Conservation (phyloP, 2,888 invertebrate genomes). For the Ectemnius continuus region DNA sequence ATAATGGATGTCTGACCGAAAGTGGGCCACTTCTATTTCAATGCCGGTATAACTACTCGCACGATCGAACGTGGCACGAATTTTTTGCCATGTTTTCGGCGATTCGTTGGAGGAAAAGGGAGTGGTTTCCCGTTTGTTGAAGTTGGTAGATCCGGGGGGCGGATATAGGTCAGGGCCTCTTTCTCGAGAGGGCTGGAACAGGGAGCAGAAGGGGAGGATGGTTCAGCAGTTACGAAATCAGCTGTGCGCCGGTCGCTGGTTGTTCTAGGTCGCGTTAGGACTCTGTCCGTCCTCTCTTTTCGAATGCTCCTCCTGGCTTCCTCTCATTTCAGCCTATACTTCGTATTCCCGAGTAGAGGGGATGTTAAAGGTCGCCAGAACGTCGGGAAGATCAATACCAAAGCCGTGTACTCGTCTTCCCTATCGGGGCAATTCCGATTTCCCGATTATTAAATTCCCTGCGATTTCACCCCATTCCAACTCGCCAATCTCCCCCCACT, state of each 20-base stretch:
- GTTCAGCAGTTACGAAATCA: slow-evolving; percentile 65
- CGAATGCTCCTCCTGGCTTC: slow-evolving; percentile 19
- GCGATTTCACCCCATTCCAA: neutral
- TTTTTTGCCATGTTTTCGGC: too few species aligned
- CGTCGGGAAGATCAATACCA: slow-evolving; percentile 68
- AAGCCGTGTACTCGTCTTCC: slow-evolving; percentile 65
- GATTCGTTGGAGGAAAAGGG: too few species aligned
- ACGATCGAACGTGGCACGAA: too few species aligned
- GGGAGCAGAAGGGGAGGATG: slow-evolving; percentile 45
- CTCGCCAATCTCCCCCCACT: neutral
- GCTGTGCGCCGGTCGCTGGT: slow-evolving; percentile 68
- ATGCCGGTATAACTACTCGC: too few species aligned
- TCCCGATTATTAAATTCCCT: slow-evolving; percentile 37
- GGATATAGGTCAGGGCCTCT: slow-evolving; percentile 54
- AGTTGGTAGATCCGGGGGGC: neutral
- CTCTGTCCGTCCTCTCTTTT: slow-evolving; percentile 24
- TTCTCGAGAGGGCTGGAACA: slow-evolving; percentile 59
- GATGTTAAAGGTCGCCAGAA: slow-evolving; percentile 69
- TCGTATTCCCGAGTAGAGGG: slow-evolving; percentile 37
- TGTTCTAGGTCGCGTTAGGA: slow-evolving; percentile 71
- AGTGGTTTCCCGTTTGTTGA: neutral
- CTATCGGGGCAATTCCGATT: slow-evolving; percentile 59
- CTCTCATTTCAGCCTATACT: slow-evolving; percentile 29
- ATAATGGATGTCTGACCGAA: too few species aligned
- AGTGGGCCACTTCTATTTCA: neutral